A percentile compares a stretch with the other conserved stretches of the same genome.
Evolutionary conservation across 2,113 vertebrate genomes (phyloP).

Genomic region (Coregonus clupeaformis): DNA sequence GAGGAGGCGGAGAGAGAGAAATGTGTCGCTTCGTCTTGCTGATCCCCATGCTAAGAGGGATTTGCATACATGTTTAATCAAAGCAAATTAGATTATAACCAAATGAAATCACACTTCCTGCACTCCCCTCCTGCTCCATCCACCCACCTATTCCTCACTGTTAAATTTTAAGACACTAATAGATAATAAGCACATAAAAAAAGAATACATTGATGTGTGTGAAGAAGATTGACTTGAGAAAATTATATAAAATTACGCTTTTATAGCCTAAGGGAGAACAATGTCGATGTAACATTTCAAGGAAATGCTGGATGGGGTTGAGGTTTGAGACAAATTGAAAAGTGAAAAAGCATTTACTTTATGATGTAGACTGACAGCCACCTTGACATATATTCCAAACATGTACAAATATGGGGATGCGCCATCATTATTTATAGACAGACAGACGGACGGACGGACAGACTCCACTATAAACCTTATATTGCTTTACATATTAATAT

Average conservation of each 20-base stretch:
- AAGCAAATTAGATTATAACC: slow-evolving; percentile 83
- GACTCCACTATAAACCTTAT: too few species aligned
- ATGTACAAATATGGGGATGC: too few species aligned
- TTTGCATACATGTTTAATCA: slow-evolving; percentile 85
- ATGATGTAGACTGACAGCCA: too few species aligned
- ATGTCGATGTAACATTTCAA: too few species aligned
- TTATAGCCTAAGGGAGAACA: too few species aligned
- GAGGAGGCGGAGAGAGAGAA: slow-evolving; percentile 19
- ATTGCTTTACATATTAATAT: slow-evolving; percentile 64
- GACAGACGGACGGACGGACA: too few species aligned
- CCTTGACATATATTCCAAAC: too few species aligned
- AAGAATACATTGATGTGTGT: not conserved
- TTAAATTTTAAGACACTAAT: slow-evolving; percentile 71
- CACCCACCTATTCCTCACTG: slow-evolving; percentile 70
- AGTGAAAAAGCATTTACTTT: too few species aligned
- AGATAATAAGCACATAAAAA: not conserved
- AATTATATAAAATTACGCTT: not conserved
- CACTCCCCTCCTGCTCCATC: slow-evolving; percentile 68
- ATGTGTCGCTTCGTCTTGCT: slow-evolving; percentile 68
- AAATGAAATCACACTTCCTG: slow-evolving; percentile 79
- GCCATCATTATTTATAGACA: slow-evolving; percentile 33
- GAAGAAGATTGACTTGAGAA: not conserved
- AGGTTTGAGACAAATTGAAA: too few species aligned
- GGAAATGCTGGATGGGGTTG: too few species aligned
- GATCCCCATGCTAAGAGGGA: slow-evolving; percentile 69